phyloP scores from a whole-genome alignment of 2,113 vertebrate genomes.

The Bubo scandiacus region DNA sequence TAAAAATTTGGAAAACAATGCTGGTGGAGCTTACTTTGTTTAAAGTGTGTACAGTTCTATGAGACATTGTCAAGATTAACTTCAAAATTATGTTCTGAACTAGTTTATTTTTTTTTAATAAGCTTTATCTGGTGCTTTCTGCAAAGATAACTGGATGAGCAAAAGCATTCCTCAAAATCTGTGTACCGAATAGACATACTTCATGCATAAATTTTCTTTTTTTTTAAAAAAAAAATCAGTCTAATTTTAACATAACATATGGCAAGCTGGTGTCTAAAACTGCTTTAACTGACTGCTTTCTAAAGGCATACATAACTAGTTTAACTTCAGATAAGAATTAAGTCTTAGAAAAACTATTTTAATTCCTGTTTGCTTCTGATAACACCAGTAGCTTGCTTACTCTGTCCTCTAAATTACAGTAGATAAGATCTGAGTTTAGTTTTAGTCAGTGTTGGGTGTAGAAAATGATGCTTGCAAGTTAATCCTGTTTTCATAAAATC shows the following conservation, averaged over 20 bases:
- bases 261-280: conserved; percentile 6
- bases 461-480: neutral
- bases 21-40: neutral
- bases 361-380: neutral
- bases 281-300: neutral
- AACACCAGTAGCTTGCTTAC: neutral
- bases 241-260: conserved; percentile 53
- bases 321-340: neutral
- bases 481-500: neutral
- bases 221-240: neutral
- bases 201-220: conserved; percentile 1
- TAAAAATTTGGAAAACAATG: neutral
- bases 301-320: neutral
- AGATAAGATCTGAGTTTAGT: neutral
- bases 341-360: neutral
- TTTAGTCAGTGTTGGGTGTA: neutral
- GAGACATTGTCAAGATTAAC: neutral
- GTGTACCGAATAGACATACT: neutral
- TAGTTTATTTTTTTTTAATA: neutral
- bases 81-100: neutral
- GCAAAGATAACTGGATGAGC: neutral
- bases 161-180: conserved; percentile 1
- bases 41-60: neutral
- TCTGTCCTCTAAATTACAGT: neutral
- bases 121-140: neutral